Evolutionary conservation across 1,140 invertebrate genomes (phyloP).

Genomic region (Agraylea sexmaculata): DNA sequence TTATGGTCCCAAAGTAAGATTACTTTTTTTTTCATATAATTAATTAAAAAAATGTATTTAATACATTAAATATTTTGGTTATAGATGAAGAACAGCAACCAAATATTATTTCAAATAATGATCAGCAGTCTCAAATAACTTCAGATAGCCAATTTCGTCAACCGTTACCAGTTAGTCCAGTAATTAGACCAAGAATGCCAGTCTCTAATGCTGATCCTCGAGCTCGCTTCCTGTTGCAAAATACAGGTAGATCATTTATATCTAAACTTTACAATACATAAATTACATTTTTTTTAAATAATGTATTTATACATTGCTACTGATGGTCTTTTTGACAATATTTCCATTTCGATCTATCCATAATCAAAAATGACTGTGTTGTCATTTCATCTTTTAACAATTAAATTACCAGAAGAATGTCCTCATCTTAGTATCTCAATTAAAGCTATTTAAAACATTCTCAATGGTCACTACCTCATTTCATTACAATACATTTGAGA

Average conservation of each 20-base stretch:
- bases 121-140: conserved; percentile 14
- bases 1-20: conserved; percentile 35
- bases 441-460: too few relatives aligned
- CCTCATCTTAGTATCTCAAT: too few relatives aligned
- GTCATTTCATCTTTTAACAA: too few relatives aligned
- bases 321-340: too few relatives aligned
- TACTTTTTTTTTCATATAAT: neutral
- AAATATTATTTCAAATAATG: neutral
- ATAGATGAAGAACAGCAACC: neutral
- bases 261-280: too few relatives aligned
- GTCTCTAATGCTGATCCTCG: conserved; percentile 20
- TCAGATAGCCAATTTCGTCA: conserved; percentile 34
- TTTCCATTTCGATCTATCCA: too few relatives aligned
- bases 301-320: too few relatives aligned
- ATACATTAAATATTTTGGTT: neutral
- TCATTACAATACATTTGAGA: too few relatives aligned
- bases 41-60: neutral
- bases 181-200: conserved; percentile 25
- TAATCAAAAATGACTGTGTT: too few relatives aligned
- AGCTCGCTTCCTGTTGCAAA: conserved; percentile 14
- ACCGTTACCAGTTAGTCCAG: conserved; percentile 31
- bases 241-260: conserved; percentile 15
- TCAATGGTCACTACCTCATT: too few relatives aligned
- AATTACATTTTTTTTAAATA: too few relatives aligned
- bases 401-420: too few relatives aligned